Evolutionary conservation across 2,888 invertebrate genomes (phyloP), one percentile per base, ranked within the genome.

Genomic region (Octonoba sinensis): DNA sequence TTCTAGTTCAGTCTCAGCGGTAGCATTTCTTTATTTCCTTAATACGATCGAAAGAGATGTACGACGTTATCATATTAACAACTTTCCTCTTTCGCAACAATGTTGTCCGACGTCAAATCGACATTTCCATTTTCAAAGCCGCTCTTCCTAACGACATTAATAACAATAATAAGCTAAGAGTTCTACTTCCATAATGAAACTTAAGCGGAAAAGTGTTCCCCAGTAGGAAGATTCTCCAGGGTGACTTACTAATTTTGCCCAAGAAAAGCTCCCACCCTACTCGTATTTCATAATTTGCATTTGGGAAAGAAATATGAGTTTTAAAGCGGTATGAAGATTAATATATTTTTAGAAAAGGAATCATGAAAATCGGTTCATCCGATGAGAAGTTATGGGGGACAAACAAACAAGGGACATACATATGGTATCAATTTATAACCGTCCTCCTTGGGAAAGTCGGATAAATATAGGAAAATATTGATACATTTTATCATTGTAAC

Each of bases 181-280:
- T 56, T 56, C 22, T 56, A 16, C 60, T 62, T 20, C 47, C 51
- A 62, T 60, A 72, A 62, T 36, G 62, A 72, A 51, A 47, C 47
- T 22, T 59, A 59, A 66, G 66, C 66, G 51, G 51, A 24, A 66
- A 24, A 27, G 66, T 54, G 49, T 51, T n/a, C 51, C 27, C 27
- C 44, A n/a, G n/a, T 24, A 51, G 1, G 54, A 20, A 54, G 20
- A 18, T 54, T 54, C n/a, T 16, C 54, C 15, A 8, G 11, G 54
- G 54, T 16, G n/a, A 16, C 13, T 54, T 54, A 54, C 13, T 54
- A 54, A 54, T 18, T 54, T 54, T 54, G 16, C 1, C n/a, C 1
- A 54, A 54, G 16, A 54, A 15, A 54, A 15, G 20, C 1, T 18
- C n/a, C n/a, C 12, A 8, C 54, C 16, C n/a, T 2, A 54, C 20